phyloP scores from a whole-genome alignment of 2,888 invertebrate genomes.

The Orchestes rusci region DNA sequence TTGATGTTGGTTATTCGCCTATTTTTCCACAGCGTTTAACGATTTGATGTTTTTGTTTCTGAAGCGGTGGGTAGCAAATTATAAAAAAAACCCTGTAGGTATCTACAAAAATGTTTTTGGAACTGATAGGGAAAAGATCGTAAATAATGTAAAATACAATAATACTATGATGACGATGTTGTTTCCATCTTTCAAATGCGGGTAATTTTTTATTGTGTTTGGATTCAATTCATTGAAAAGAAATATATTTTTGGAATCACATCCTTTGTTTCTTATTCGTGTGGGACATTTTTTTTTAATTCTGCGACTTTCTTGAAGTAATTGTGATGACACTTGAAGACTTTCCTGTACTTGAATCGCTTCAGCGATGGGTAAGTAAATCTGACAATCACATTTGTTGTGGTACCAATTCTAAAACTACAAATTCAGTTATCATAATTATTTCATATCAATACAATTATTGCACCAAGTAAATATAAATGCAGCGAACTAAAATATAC shows the following conservation, averaged over 20 bases:
- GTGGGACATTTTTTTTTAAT: conserved; percentile 6
- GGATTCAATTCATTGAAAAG: conserved; percentile 5
- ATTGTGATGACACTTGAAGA: conserved; percentile 5
- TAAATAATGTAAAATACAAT: no score
- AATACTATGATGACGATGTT: conserved; percentile 3
- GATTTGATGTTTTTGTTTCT: no score
- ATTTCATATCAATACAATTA: no score
- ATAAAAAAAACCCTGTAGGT: no score
- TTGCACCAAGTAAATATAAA: no score
- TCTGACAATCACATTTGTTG: conserved; percentile 5
- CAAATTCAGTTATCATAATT: conserved; percentile 1
- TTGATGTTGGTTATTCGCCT: no score
- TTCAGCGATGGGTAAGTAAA: conserved; percentile 6
- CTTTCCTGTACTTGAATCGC: neutral
- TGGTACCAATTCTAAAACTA: conserved; percentile 4
- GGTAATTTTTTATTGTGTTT: conserved; percentile 5
- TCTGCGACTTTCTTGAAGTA: conserved; percentile 2
- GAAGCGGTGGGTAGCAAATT: no score
- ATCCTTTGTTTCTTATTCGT: conserved; percentile 5
- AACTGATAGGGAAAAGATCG: no score
- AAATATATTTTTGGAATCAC: conserved; percentile 5
- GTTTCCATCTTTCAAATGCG: conserved; percentile 4
- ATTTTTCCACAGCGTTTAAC: no score
- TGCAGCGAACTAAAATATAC: no score
- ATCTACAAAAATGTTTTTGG: no score